Base-by-base conservation (phyloP, 2,113 vertebrate genomes). In the Danio rerio region DNA sequence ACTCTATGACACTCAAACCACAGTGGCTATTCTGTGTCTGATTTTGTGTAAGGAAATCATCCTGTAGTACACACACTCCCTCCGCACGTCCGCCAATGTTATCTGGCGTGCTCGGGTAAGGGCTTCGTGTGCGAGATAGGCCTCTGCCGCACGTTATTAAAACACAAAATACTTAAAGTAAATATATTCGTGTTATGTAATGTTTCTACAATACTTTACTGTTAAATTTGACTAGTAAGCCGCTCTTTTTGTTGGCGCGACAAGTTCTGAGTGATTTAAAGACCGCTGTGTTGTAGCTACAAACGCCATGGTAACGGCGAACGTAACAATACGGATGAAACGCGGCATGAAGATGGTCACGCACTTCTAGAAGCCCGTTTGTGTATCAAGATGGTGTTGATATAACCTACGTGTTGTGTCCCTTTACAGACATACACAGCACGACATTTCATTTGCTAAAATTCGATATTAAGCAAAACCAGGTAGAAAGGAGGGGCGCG, bases 401-500 rank as follows among this genome's bases (percentile, higher is more conserved):
- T n/a, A 21, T 9, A 31, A 7, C n/a, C n/a, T n/a, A n/a, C n/a
- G 75, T 63, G 58, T 2, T 5, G 6, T 6, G 3, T n/a, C 7
- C 55, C 7, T 10, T 63, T 7, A n/a, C 4, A 13, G 20, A 70
- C 8, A 20, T 0, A 18, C 10, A 73, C 11, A 81, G 18, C 0
- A 40, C 61, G 8, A 56, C 7, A 10, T 76, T 16, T 43, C 4
- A 69, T 21, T 5, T 10, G 13, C 21, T 20, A 18, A 40, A 66
- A 42, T 7, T 42, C 5, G 50, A 6, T 16, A 66, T 66, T 18
- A 55, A 66, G 9, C 43, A 49, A 5, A 71, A 49, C 47, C 56
- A 15, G 40, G 42, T n/a, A 80, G 80, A 90, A 91, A 92, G 89
- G 93, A 93, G 90, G 92, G 90, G 91, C 89, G 90, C 89, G 88